Conservation (phyloP, 2,113 vertebrate genomes). For the Galeopterus variegatus region DNA sequence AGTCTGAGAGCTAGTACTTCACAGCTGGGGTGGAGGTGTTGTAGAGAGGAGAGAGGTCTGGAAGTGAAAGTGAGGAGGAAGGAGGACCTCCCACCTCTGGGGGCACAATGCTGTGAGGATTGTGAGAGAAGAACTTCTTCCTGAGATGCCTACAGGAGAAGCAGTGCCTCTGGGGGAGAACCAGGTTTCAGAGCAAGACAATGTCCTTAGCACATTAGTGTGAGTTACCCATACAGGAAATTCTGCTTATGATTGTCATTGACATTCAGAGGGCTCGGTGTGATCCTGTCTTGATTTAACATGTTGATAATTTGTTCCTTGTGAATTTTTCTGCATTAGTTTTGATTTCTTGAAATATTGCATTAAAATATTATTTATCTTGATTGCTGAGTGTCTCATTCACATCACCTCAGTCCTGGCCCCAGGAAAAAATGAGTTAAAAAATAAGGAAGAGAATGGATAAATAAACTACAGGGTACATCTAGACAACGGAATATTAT, state of each 20-base stretch:
- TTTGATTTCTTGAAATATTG: background rate
- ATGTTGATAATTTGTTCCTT: background rate
- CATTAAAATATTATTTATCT: background rate
- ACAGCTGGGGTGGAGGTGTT: rapidly evolving
- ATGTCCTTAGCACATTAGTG: no score
- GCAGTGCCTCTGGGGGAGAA: background rate
- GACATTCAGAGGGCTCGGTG: background rate
- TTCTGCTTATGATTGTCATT: background rate
- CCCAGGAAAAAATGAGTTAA: background rate
- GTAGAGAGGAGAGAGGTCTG: background rate
- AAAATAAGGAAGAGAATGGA: background rate
- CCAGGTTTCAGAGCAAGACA: background rate
- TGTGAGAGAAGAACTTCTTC: background rate
- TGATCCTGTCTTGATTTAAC: background rate
- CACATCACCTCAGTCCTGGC: background rate
- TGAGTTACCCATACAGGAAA: rapidly evolving
- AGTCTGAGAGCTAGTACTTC: background rate
- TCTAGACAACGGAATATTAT: background rate
- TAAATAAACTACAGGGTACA: background rate
- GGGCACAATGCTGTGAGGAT: rapidly evolving
- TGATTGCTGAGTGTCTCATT: background rate
- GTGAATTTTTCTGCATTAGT: background rate
- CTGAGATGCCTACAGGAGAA: no score
- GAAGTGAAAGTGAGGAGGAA: background rate
- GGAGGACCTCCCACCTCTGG: background rate